Percentiles rank a stretch among this genome's conserved stretches.
Conservation (phyloP, 2,888 invertebrate species). For the Acholoe squamosa region DNA sequence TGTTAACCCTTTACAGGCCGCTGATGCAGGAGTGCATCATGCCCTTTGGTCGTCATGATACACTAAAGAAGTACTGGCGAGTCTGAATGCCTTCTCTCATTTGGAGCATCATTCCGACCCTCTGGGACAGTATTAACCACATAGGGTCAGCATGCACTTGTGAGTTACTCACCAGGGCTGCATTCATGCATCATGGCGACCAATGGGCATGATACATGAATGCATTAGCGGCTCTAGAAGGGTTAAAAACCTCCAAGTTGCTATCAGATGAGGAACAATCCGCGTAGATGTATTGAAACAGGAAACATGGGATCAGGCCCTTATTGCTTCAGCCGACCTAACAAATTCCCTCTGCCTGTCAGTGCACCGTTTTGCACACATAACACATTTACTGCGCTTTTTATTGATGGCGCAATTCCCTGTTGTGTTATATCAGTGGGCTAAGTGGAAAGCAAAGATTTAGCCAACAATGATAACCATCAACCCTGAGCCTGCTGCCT, state of each 20-base stretch:
- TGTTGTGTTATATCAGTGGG: neutral
- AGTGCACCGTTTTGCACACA: neutral
- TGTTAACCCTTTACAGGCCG: too few relatives aligned
- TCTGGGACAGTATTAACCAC: too few relatives aligned
- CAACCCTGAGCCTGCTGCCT: too few relatives aligned
- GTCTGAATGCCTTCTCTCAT: neutral
- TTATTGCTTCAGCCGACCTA: neutral
- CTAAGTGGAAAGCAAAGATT: conserved; percentile 8
- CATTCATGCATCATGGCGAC: too few relatives aligned
- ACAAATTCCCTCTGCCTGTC: neutral
- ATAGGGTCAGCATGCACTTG: too few relatives aligned
- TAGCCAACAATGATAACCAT: neutral
- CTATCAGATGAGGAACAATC: neutral
- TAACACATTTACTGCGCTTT: neutral
- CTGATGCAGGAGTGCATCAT: too few relatives aligned
- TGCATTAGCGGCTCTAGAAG: too few relatives aligned
- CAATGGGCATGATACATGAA: too few relatives aligned
- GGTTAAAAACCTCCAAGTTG: neutral
- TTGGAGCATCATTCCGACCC: too few relatives aligned
- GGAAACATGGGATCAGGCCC: neutral
- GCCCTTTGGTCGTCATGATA: too few relatives aligned
- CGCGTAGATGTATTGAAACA: conserved; percentile 15
- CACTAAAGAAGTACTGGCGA: too few relatives aligned
- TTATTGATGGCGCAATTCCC: conserved; percentile 11
- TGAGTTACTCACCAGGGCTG: too few relatives aligned